Evolutionary conservation across 2,888 invertebrate genomes (phyloP).

Genomic region (Ferrisia virgata): DNA sequence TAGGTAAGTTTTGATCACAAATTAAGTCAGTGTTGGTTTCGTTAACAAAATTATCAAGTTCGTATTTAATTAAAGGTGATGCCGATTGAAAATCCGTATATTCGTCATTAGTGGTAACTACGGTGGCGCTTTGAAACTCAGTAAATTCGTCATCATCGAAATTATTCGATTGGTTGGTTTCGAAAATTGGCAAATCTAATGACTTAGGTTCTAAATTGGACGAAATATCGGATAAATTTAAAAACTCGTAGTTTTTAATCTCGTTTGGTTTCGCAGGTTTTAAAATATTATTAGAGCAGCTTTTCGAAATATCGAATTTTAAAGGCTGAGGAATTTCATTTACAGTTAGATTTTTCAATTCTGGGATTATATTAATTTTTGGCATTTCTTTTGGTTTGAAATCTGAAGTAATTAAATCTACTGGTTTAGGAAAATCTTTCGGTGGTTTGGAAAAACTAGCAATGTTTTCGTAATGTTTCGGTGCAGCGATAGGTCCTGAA

Average conservation of each 20-base stretch:
- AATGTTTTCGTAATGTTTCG: neutral
- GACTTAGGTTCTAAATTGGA: conserved; percentile 14
- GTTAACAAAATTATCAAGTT: conserved; percentile 28
- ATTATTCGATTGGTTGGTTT: neutral
- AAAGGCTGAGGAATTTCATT: neutral
- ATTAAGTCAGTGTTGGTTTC: neutral
- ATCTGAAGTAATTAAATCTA: neutral
- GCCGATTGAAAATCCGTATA: conserved; percentile 49
- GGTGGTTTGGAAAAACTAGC: neutral
- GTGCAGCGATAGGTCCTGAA: neutral
- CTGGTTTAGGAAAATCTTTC: neutral
- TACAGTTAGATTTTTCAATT: neutral
- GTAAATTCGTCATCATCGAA: conserved; percentile 55
- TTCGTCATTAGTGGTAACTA: conserved; percentile 47
- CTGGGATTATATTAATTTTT: neutral
- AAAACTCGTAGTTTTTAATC: neutral
- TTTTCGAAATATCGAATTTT: neutral
- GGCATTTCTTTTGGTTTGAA: neutral
- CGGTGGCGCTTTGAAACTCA: conserved; percentile 55
- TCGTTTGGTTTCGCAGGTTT: neutral
- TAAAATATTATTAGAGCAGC: neutral
- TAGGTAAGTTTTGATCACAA: neutral
- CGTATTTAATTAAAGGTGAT: conserved; percentile 32
- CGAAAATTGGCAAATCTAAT: conserved; percentile 20
- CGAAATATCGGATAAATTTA: neutral